Conservation (phyloP, 2,797 vertebrate species). For the Pitangus sulphuratus region DNA sequence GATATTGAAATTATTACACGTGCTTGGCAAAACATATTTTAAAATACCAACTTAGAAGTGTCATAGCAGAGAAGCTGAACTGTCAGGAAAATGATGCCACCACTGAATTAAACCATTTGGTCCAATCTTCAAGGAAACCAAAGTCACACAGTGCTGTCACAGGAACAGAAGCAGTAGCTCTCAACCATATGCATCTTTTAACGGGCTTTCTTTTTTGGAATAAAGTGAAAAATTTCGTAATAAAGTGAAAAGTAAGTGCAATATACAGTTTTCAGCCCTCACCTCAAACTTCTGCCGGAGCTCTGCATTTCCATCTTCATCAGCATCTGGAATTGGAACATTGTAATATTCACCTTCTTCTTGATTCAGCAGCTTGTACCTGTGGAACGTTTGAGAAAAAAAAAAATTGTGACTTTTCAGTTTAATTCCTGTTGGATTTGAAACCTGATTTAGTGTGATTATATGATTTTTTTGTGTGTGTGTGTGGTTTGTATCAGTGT, state of each 20-base stretch:
- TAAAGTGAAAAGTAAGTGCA: background rate
- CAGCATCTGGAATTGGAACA: conserved; percentile 93
- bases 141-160: background rate
- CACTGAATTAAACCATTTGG: background rate
- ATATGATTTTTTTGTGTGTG: background rate
- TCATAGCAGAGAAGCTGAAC: background rate
- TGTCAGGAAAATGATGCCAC: background rate
- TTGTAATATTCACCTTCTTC: conserved; percentile 98
- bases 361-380: conserved; percentile 96
- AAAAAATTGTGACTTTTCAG: background rate
- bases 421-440: no score
- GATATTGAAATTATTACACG: background rate
- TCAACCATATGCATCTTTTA: background rate
- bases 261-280: conserved; percentile 38
- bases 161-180: background rate
- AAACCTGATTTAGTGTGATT: background rate
- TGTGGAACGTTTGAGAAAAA: conserved; percentile 37
- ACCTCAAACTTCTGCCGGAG: conserved; percentile 97
- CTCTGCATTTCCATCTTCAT: conserved; percentile 89
- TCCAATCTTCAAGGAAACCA: background rate
- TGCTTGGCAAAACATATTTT: background rate
- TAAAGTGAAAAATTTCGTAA: background rate
- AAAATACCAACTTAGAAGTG: background rate
- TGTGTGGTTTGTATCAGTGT: background rate
- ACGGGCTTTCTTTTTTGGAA: background rate